Evolutionary conservation across 37 sponge, comb jelly and placozoan genomes (phyloP), one percentile per base, ranked within the genome.

Genomic region (Dysidea cf. avara): DNA sequence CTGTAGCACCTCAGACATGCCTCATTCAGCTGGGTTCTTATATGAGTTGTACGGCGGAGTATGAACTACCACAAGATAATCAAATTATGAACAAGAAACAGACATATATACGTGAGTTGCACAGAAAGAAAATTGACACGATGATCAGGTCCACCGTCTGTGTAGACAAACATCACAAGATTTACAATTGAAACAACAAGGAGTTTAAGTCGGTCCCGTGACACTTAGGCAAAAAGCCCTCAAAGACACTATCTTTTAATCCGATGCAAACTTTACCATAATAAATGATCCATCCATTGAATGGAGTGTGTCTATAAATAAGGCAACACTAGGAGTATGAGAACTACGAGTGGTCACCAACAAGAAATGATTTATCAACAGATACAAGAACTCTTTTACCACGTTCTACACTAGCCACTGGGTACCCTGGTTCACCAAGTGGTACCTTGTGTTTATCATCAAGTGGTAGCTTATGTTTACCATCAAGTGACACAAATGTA

Each of bases 41-140:
- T 57, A 72, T 53, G 30, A 29, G 49, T 74, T 74, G 51, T 63
- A 61, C 3, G 76, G 64, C 14, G 76, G 76, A 39, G 76, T 74
- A 16, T 63, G 40, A 14, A 74, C 76, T 20, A 46, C 76, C 65
- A 43, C 36, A 38, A 74, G 40, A 11, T 17, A 74, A 28, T 74
- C 76, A 74, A 29, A 36, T 74, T 17, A 35, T 13, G 51, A 25
- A 28, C 20, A 26, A 72, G 31, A 57, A 72, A 72, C 37, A 72
- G 58, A 20, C 56, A 13, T 22, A 33, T 63, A 13, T 21, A 63
- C 6, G 76, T 63, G 37, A 21, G 34, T 13, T 26, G 76, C 7
- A 56, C 58, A 14, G 58, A 28, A 7, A 56, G 25, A 56, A 28
- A 56, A 56, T 56, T 56, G 65, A 34, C 65, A 28, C 39, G 70